A percentile compares a stretch with the other conserved stretches of the same genome.
These are phyloP conservation scores for Leucophenga maculata DNA, from an alignment of 2,888 invertebrate species.

Conservation along the genomic window DNA sequence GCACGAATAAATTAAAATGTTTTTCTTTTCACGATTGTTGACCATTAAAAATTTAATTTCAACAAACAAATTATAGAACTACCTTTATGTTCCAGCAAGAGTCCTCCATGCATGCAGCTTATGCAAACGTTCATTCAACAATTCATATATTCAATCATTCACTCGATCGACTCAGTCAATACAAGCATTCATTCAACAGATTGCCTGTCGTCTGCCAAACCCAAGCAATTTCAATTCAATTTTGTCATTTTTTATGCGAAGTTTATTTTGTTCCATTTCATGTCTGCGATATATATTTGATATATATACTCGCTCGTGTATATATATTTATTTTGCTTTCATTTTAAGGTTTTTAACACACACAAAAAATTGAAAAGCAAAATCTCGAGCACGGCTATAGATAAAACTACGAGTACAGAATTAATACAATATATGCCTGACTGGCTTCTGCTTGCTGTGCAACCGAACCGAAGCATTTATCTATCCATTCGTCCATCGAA, in stretches of 20 bases:
- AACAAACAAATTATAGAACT: not conserved
- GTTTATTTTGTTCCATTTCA: not conserved
- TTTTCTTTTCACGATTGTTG: too few species aligned
- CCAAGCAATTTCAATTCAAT: conserved; percentile 64
- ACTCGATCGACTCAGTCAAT: conserved; percentile 50
- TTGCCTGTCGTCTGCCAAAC: conserved; percentile 59
- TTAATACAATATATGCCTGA: conserved; percentile 44
- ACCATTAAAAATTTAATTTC: not conserved
- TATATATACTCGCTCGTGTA: too few species aligned
- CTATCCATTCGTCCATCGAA: too few species aligned
- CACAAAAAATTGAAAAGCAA: conserved; percentile 32
- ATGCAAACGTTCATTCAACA: not conserved
- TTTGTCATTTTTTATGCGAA: conserved; percentile 47
- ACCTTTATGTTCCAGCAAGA: too few species aligned
- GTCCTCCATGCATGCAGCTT: not conserved
- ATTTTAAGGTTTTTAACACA: conserved; percentile 30
- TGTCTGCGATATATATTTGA: conserved; percentile 39
- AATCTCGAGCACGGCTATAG: conserved; percentile 49
- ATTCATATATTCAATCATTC: conserved; percentile 26
- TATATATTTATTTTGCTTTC: conserved; percentile 50
- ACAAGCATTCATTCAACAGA: conserved; percentile 56
- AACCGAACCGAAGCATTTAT: too few species aligned
- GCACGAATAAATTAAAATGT: too few species aligned
- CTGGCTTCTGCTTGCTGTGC: conserved; percentile 5
- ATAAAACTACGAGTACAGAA: conserved; percentile 53